Evolutionary conservation across 1,140 invertebrate genomes (phyloP), one percentile per base, ranked within the genome.

Genomic region (Drosophila azteca): DNA sequence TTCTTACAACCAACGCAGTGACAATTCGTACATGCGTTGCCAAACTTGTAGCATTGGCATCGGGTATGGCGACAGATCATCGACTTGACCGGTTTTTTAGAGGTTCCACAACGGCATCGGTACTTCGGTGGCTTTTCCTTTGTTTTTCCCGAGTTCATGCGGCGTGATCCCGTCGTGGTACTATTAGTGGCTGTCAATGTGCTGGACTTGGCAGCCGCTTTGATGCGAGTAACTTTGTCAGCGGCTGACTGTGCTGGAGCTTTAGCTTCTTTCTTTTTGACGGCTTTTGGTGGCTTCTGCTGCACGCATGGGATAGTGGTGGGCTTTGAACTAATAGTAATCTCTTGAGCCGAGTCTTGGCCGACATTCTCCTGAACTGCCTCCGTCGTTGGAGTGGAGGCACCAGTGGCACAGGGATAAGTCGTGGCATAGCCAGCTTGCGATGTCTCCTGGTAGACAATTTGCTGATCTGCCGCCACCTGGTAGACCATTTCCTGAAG

Each of bases 1-100:
- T 87, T 87, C 8, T 88, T 75, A 50, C 82, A 87, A 6, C 70
- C 60, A 20, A 53, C 31, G 11, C 82, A 87, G 17, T 71, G 49
- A 39, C 83, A 87, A 6, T 48, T 59, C 2, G 49, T n/a, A 35
- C 82, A 87, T 1, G 46, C 59, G 3, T 53, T 61, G 0, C 70
- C 79, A 0, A 20, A 41, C 3, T 31, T 49, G 35, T 87, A 87
- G 63, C 82, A 87, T 4, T 46, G 55, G 9, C 82, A 87, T 8
- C 82, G 74, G 0, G 35, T 51, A 7, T 74, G 79, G 13, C 82
- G 82, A 8, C 82, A 87, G 6, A 83, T 87, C n/a, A 41, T 51
- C 2, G 76, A 46, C 6, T 82, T 73, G 1, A 44, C 66, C 4
- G 63, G 44, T 0, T 5, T 11, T 4, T 53, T 53, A 6, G 82